Evolutionary conservation across 2,888 invertebrate species (phyloP), one percentile per base, ranked within the genome.

Genomic region (Neoascia interrupta): DNA sequence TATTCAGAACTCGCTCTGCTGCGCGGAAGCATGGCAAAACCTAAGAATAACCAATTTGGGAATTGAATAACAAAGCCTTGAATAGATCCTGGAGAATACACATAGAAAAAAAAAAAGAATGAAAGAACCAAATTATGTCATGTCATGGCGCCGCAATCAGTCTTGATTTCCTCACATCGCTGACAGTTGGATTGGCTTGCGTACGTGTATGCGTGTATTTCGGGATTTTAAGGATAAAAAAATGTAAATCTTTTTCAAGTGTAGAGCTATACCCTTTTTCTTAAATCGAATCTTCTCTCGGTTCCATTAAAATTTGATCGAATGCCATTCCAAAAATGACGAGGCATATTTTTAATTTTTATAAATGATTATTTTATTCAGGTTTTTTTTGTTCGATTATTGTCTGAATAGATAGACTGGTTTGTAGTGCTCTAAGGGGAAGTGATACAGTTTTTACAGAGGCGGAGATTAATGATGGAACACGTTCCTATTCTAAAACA

Each of bases 141-240:
- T 54, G 79, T 79, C 79, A 79, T 73, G 79, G 79, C 79, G 79
- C 79, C 79, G 73, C 73, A 79, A 79, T 79, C 79, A 79, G 79
- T 79, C 79, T 79, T 79, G 79, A 79, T 79, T 79, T 79, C 79
- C 73, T 73, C 79, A 73, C 79, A 43, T 73, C 18, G 61, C 79
- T 79, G 79, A 73, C 79, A 79, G 79, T 79, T 79, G 68, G 79
- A 79, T 73, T 79, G 47, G 56, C 41, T 37, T 56, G 8, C 18
- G 18, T 54, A 49, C 23, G 28, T 43, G 58, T 49, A 15, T 66
- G 28, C 21, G 39, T 54, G 28, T 18, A n/a, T n/a, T n/a, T 18
- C 39, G 61, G 61, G 61, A 75, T 61, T 56, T 31, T 41, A 16
- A 64, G 43, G 41, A 72, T 28, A 37, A 51, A 19, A 51, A 51